Conservation (phyloP, 2,797 vertebrate species). For the Mormyrops attenuatus region DNA sequence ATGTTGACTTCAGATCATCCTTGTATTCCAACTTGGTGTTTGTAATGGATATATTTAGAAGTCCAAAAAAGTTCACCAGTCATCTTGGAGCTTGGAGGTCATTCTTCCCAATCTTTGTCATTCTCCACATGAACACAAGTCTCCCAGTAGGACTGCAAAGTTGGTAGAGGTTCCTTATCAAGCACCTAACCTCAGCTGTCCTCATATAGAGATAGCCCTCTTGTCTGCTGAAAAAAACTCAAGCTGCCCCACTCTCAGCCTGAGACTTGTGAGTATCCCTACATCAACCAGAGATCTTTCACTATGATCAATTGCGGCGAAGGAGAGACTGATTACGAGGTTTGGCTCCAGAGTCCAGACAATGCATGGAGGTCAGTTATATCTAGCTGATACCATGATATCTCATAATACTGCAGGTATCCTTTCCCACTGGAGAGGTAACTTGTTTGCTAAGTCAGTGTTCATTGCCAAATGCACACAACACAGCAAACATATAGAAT, state of each 20-base stretch:
- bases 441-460: neutral
- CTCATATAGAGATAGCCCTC: neutral
- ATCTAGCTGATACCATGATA: neutral
- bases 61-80: neutral
- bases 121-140: neutral
- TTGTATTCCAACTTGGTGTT: neutral
- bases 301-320: neutral
- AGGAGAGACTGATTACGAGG: neutral
- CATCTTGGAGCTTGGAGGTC: neutral
- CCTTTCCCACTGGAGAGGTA: neutral
- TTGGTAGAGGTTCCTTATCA: neutral
- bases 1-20: neutral
- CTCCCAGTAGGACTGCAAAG: neutral
- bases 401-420: neutral
- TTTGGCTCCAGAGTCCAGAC: neutral
- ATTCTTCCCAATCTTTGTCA: neutral
- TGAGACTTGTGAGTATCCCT: neutral
- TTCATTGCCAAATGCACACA: neutral
- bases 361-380: neutral
- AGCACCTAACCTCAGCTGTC: neutral
- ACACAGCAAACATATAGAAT: neutral
- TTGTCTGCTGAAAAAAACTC: neutral
- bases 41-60: neutral
- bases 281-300: neutral
- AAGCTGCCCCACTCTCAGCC: neutral